phyloP scores from a whole-genome alignment of 2,113 vertebrate species.

The Daboia siamensis region DNA sequence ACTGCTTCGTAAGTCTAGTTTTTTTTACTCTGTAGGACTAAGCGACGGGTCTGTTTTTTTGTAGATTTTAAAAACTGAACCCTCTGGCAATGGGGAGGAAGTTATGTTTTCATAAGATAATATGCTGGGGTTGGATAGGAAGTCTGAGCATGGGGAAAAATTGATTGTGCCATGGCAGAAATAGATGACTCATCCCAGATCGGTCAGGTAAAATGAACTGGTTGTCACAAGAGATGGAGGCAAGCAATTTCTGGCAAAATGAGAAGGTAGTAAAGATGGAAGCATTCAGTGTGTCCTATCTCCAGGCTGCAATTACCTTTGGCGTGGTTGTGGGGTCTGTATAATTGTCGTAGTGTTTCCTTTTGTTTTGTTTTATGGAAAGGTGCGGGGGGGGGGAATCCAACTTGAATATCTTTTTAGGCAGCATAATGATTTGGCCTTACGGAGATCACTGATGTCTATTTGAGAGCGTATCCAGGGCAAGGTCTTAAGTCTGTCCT shows the following conservation, averaged over 20 bases:
- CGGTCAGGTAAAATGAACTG: not conserved
- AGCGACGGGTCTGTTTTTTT: not conserved
- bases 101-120: slow-evolving; percentile 20
- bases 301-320: not conserved
- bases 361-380: not conserved
- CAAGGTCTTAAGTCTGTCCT: not conserved
- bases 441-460: not conserved
- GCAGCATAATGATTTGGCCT: not conserved
- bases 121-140: not conserved
- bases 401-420: not conserved
- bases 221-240: not conserved
- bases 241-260: not conserved
- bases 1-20: not conserved
- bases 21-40: not conserved
- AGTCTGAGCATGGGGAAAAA: not conserved
- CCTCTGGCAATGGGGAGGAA: not conserved
- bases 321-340: not conserved
- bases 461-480: not conserved
- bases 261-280: not conserved
- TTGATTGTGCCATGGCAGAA: not conserved
- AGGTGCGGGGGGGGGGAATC: no score
- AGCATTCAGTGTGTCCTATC: not conserved
- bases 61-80: not conserved
- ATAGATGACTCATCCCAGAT: not conserved
- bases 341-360: not conserved